phyloP scores from a whole-genome alignment of 2,888 invertebrate genomes.

The Dasysyrphus albostriatus region DNA sequence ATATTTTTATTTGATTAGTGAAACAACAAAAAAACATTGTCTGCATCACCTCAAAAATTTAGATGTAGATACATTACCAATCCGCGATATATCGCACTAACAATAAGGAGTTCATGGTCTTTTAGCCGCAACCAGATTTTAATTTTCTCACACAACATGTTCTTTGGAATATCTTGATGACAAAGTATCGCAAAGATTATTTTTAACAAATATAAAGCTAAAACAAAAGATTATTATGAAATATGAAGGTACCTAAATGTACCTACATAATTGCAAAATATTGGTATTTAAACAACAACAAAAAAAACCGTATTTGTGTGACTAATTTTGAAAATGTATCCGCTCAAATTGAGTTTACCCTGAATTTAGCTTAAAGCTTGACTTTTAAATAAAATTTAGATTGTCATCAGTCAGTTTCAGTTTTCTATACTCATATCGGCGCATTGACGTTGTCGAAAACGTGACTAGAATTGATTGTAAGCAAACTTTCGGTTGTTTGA shows the following conservation, averaged over 20 bases:
- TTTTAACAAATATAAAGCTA: slow-evolving; percentile 19
- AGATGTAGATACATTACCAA: slow-evolving; percentile 17
- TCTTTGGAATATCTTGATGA: slow-evolving; percentile 26
- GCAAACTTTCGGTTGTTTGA: slow-evolving; percentile 30
- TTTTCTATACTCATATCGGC: background rate
- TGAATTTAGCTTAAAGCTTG: slow-evolving; percentile 47
- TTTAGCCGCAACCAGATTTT: slow-evolving; percentile 21
- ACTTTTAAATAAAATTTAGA: slow-evolving; percentile 5
- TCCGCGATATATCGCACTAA: slow-evolving; percentile 26
- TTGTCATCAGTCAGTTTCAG: background rate
- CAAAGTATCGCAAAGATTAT: slow-evolving; percentile 20
- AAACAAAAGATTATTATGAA: slow-evolving; percentile 1
- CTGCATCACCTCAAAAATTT: slow-evolving; percentile 9
- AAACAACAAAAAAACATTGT: background rate
- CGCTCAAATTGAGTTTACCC: slow-evolving; percentile 54
- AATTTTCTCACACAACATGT: slow-evolving; percentile 14
- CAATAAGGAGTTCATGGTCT: slow-evolving; percentile 57
- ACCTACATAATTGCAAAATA: background rate
- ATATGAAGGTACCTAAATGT: background rate
- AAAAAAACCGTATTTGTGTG: background rate
- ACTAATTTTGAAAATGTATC: slow-evolving; percentile 45
- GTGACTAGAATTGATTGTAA: slow-evolving; percentile 54
- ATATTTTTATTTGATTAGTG: background rate
- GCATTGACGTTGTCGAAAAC: slow-evolving; percentile 59
- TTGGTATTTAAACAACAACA: slow-evolving; percentile 18